phyloP scores from a whole-genome alignment of 2,113 vertebrate species.

The Clarias macrocephalus region DNA sequence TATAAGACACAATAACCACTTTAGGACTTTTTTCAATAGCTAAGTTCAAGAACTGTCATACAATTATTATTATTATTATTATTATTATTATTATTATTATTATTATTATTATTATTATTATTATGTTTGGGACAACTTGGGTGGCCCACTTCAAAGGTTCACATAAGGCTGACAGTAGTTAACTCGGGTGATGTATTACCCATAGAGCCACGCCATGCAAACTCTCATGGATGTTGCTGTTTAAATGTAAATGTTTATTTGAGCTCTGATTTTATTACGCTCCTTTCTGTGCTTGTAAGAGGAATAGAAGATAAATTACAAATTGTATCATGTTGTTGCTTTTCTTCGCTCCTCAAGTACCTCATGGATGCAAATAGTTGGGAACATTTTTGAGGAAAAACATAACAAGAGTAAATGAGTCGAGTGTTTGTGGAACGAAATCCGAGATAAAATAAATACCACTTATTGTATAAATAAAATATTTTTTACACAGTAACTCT shows the following conservation, averaged over 20 bases:
- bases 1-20: not conserved
- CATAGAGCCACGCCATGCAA: not conserved
- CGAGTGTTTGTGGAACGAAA: not conserved
- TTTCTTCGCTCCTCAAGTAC: conserved; percentile 13
- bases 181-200: conserved; percentile 37
- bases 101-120: not conserved
- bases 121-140: conserved; percentile 27
- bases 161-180: conserved; percentile 19
- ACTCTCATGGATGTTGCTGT: conserved; percentile 50
- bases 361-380: conserved; percentile 8
- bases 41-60: not conserved
- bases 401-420: not conserved
- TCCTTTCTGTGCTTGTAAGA: conserved; percentile 39
- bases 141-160: conserved; percentile 36
- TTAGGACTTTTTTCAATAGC: not conserved
- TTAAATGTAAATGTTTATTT: conserved; percentile 55
- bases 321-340: conserved; percentile 40
- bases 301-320: conserved; percentile 34
- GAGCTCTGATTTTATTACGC: conserved; percentile 46
- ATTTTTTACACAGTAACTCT: conserved; percentile 4
- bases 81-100: not conserved
- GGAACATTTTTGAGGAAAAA: conserved; percentile 2
- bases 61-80: too few relatives aligned
- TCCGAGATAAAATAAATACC: not conserved
- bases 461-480: conserved; percentile 29